phyloP scores from a whole-genome alignment of 2,113 vertebrate genomes.

The Epinephelus moara region DNA sequence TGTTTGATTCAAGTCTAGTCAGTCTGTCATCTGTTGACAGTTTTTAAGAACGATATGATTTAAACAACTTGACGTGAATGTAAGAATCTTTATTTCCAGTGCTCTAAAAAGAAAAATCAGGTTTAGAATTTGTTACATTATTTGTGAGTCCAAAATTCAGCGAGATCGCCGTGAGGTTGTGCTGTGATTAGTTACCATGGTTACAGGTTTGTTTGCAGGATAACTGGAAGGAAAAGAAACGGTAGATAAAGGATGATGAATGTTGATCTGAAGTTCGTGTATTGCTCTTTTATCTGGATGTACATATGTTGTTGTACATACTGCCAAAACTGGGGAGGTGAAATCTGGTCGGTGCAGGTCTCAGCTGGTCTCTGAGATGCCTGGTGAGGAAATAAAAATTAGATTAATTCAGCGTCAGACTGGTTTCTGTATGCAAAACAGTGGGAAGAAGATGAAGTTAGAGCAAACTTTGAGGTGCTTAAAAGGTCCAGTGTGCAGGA shows the following conservation, averaged over 20 bases:
- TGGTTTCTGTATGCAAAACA: slow-evolving; percentile 46
- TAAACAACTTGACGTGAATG: neutral
- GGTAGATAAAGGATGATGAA: neutral
- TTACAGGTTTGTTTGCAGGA: slow-evolving; percentile 7
- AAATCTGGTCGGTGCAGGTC: slow-evolving; percentile 24
- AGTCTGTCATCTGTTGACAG: neutral
- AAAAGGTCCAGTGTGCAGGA: no score
- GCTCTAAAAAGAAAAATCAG: neutral
- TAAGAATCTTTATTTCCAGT: slow-evolving; percentile 12
- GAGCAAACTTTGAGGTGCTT: neutral
- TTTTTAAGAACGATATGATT: neutral
- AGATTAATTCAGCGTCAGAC: slow-evolving; percentile 31
- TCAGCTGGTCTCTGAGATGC: slow-evolving; percentile 78
- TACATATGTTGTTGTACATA: slow-evolving; percentile 39
- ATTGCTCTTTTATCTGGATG: slow-evolving; percentile 36
- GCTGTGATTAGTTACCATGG: neutral
- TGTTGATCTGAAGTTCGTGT: slow-evolving; percentile 26
- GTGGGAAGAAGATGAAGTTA: neutral
- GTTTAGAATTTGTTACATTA: slow-evolving; percentile 9
- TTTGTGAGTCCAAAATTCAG: neutral
- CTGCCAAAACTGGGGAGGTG: neutral
- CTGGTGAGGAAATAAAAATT: slow-evolving; percentile 11
- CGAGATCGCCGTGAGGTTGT: neutral
- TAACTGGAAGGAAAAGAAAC: neutral
- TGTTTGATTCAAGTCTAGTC: neutral